Evolutionary conservation across 2,113 vertebrate genomes (phyloP), one percentile per base, ranked within the genome.

Genomic region (Neopipo cinnamomea): DNA sequence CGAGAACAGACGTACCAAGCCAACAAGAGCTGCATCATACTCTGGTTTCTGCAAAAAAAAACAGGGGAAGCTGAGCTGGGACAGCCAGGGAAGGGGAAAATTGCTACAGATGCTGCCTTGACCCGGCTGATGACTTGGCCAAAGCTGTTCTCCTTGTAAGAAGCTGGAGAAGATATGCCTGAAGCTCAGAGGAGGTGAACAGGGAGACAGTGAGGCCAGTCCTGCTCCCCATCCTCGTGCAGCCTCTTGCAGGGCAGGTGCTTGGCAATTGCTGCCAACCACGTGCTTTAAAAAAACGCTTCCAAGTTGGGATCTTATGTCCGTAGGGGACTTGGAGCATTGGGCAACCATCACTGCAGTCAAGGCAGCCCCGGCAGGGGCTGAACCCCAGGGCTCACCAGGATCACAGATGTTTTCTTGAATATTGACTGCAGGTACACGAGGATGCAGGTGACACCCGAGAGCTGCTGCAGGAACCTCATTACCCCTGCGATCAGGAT

Each of bases 381-480:
- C 49, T 1, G 7, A 15, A 15, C 3, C 7, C 21, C 33, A 39
- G 4, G n/a, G 28, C 68, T 93, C 91, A 99, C 97, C 98, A 99
- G 93, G 65, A 99, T 96, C 50, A 99, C 97, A 0, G 97, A 90
- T 1, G 98, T 99, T 93, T 95, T 95, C 39, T 97, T 92, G 55
- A 99, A 99, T 95, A 99, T 99, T 24, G 98, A 44, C 96, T 99
- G 98, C 97, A 99, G 94, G 96, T 99, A 99, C 41, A 99, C 98
- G 1, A 99, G 98, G 82, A 99, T 92, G 11, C 99, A 99, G 3
- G 99, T 99, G 95, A 99, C 98, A 8, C 99, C 99, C 0, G 99
- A 98, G 96, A 99, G 98, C 97, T 99, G 99, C 96, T 99, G 99
- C 89, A 99, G 98, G 93, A 99, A 98, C 79, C 99, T 98, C 99